Percentiles rank a stretch among this genome's conserved stretches.
Evolutionary conservation across 2,888 invertebrate species (phyloP).

Genomic region (Dasysyrphus albostriatus): DNA sequence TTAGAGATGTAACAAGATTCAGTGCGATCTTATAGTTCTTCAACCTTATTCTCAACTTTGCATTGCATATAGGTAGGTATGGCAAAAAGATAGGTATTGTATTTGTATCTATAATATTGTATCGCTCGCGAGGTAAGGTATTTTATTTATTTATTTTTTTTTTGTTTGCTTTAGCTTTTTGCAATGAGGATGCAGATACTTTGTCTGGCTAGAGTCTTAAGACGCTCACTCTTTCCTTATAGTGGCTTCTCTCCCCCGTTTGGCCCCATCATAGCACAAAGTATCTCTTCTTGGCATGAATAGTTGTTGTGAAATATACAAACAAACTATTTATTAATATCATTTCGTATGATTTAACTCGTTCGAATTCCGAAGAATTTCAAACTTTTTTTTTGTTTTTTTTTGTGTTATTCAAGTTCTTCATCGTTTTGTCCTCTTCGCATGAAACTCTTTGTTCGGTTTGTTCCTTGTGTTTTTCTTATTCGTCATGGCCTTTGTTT

Average conservation of each 20-base stretch:
- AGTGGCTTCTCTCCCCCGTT: not conserved
- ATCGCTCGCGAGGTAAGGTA: slow-evolving; percentile 33
- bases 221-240: slow-evolving; percentile 36
- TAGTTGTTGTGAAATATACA: slow-evolving; percentile 69
- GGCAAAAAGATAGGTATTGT: not conserved
- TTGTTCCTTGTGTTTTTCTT: slow-evolving; percentile 46
- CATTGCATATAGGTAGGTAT: not conserved
- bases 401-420: slow-evolving; percentile 26
- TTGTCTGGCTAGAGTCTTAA: slow-evolving; percentile 45
- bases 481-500: slow-evolving; percentile 56
- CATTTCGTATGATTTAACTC: slow-evolving; percentile 73
- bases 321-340: slow-evolving; percentile 74
- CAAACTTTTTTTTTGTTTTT: slow-evolving; percentile 57
- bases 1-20: slow-evolving; percentile 63
- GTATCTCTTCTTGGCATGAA: slow-evolving; percentile 7
- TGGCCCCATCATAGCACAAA: not conserved
- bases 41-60: slow-evolving; percentile 57
- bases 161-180: not conserved
- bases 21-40: slow-evolving; percentile 68
- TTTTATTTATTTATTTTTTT: slow-evolving; percentile 4
- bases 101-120: slow-evolving; percentile 33
- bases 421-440: slow-evolving; percentile 25
- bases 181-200: slow-evolving; percentile 71
- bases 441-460: slow-evolving; percentile 65
- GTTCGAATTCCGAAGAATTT: slow-evolving; percentile 74